These are phyloP conservation scores for Nothura maculosa DNA, from an alignment of 2,797 vertebrate species.

Conservation along the genomic window DNA sequence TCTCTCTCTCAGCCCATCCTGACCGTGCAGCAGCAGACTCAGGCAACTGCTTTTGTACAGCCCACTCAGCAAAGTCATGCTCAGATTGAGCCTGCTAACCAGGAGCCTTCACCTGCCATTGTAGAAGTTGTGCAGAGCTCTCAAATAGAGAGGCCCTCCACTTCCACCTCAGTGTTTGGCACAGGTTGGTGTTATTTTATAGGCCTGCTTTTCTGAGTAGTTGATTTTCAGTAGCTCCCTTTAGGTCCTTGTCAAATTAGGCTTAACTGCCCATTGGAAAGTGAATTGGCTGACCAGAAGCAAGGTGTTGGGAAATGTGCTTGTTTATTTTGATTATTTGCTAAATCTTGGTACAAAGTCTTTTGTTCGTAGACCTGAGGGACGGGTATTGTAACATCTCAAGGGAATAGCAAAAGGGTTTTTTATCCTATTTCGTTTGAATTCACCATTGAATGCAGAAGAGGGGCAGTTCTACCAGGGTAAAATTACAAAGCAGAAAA, in stretches of 20 bases:
- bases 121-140: constrained; percentile 91
- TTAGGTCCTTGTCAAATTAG: not conserved
- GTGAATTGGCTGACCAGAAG: not conserved
- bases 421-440: not conserved
- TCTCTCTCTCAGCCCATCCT: constrained; percentile 90
- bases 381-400: not conserved
- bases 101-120: constrained; percentile 87
- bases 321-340: not conserved
- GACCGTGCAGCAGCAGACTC: constrained; percentile 91
- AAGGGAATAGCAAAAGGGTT: not conserved
- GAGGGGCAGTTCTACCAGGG: not conserved
- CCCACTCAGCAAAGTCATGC: constrained; percentile 94
- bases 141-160: constrained; percentile 93
- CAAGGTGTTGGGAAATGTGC: not conserved
- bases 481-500: not conserved
- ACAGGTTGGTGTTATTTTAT: constrained; percentile 84
- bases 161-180: constrained; percentile 92
- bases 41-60: constrained; percentile 97
- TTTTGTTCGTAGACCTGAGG: not conserved
- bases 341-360: not conserved
- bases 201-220: not conserved
- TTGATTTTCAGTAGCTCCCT: not conserved
- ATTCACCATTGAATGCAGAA: not conserved
- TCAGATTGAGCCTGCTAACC: constrained; percentile 89
- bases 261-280: not conserved